Evolutionary conservation across 2,113 vertebrate species (phyloP).

Genomic region (Ceyx cyanopectus): DNA sequence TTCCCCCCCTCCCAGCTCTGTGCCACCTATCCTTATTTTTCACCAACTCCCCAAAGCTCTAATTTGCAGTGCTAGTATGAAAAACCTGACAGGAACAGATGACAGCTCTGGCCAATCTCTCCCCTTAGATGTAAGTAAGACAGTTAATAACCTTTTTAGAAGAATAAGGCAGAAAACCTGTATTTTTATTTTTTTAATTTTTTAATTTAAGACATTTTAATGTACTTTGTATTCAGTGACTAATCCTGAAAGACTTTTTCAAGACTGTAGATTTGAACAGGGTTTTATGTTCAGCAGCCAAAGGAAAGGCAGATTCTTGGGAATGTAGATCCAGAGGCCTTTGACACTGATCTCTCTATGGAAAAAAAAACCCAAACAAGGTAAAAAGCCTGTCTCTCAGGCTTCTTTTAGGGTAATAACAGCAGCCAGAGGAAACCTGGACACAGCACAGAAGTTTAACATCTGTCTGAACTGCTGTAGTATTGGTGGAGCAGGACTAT

Average conservation of each 20-base stretch:
- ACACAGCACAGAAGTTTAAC: not conserved
- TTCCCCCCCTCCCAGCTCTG: not conserved
- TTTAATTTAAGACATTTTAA: not conserved
- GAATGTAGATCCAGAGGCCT: not conserved
- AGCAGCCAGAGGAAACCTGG: not conserved
- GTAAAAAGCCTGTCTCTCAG: not conserved
- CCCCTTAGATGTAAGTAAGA: constrained; percentile 41
- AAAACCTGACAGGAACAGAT: constrained; percentile 58
- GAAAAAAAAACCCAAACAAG: not conserved
- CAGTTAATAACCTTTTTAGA: constrained; percentile 58
- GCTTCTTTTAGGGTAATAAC: not conserved
- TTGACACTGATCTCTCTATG: not conserved
- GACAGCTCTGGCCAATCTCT: constrained; percentile 55
- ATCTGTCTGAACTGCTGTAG: not conserved
- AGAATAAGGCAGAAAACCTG: constrained; percentile 37
- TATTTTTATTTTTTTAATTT: not conserved
- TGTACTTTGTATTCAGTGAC: not conserved
- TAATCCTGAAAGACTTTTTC: not conserved
- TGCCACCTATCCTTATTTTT: constrained; percentile 36
- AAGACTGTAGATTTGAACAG: not conserved
- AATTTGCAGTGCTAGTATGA: constrained; percentile 54
- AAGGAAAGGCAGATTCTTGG: not conserved
- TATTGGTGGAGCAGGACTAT: not conserved
- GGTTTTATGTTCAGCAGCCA: not conserved
- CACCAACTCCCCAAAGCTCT: constrained; percentile 42